These are phyloP conservation scores for Megalops atlanticus DNA, from an alignment of 2,113 vertebrate species.

Conservation along the genomic window DNA sequence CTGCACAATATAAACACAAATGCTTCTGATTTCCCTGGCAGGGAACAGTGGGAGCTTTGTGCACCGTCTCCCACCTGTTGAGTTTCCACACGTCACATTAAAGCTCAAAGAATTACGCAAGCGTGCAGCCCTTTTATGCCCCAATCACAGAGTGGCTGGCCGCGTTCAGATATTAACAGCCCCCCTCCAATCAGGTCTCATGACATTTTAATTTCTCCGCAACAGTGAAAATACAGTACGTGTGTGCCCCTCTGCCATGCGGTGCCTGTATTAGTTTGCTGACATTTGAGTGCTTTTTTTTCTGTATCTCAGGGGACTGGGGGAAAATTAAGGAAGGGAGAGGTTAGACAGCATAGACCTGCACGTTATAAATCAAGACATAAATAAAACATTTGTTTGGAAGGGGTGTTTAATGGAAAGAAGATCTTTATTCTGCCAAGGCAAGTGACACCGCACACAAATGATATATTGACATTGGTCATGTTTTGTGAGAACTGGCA, in stretches of 20 bases:
- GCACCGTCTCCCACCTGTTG: not conserved
- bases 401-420: slow-evolving; percentile 53
- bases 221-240: not conserved
- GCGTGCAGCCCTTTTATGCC: not conserved
- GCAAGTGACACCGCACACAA: slow-evolving; percentile 47
- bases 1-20: not conserved
- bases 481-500: slow-evolving; percentile 45
- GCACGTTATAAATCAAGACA: slow-evolving; percentile 1
- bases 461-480: slow-evolving; percentile 50
- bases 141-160: not conserved
- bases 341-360: slow-evolving; percentile 1
- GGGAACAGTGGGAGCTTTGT: not conserved
- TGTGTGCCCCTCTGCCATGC: not conserved
- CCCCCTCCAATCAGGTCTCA: not conserved
- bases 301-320: not conserved
- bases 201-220: slow-evolving; percentile 22
- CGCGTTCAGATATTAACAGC: not conserved
- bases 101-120: slow-evolving; percentile 2
- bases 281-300: not conserved
- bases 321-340: not conserved
- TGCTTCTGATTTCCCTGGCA: not conserved
- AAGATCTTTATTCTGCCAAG: slow-evolving; percentile 52
- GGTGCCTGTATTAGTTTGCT: not conserved
- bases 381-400: slow-evolving; percentile 22
- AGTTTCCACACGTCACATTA: not conserved